Percentiles rank a stretch among this genome's conserved stretches.
These are phyloP conservation scores for Dascyllus trimaculatus DNA, from an alignment of 2,113 vertebrate species.

Conservation along the genomic window DNA sequence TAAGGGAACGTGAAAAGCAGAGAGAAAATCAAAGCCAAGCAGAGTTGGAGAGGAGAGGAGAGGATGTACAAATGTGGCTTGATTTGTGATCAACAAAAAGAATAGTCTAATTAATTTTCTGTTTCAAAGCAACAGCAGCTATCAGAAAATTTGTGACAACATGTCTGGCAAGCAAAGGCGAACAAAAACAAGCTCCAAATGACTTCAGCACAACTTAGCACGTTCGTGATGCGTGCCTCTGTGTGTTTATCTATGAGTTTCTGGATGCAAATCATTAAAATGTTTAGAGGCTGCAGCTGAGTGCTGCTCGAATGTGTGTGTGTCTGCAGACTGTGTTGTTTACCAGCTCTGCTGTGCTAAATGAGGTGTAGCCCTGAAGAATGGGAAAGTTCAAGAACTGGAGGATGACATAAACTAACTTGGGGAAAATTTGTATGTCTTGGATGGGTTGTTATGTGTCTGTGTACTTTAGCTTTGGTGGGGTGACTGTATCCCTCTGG, in stretches of 20 bases:
- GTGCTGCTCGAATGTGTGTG: slow-evolving; percentile 53
- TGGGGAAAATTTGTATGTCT: slow-evolving; percentile 40
- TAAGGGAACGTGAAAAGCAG: slow-evolving; percentile 3
- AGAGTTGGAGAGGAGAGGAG: not conserved
- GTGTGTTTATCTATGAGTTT: slow-evolving; percentile 34
- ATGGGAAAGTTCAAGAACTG: slow-evolving; percentile 44
- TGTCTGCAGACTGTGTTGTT: slow-evolving; percentile 59
- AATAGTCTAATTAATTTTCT: slow-evolving; percentile 17
- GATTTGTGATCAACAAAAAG: slow-evolving; percentile 16
- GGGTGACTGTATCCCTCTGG: slow-evolving; percentile 38
- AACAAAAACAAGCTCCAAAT: slow-evolving; percentile 48
- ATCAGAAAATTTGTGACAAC: slow-evolving; percentile 8
- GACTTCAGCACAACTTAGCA: slow-evolving; percentile 24
- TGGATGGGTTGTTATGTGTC: slow-evolving; percentile 13
- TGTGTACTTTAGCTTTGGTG: slow-evolving; percentile 35
- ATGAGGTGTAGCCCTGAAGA: slow-evolving; percentile 54
- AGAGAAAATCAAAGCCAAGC: not conserved
- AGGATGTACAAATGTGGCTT: slow-evolving; percentile 13
- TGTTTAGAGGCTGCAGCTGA: slow-evolving; percentile 53
- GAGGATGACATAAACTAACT: slow-evolving; percentile 38
- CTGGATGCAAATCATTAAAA: slow-evolving; percentile 35
- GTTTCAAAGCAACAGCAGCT: slow-evolving; percentile 31
- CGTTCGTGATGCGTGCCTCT: not conserved
- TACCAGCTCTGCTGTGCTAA: slow-evolving; percentile 51
- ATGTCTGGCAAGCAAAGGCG: slow-evolving; percentile 14